Evolutionary conservation across 1,140 invertebrate species (phyloP), one percentile per base, ranked within the genome.

Genomic region (Penaeus vannamei): DNA sequence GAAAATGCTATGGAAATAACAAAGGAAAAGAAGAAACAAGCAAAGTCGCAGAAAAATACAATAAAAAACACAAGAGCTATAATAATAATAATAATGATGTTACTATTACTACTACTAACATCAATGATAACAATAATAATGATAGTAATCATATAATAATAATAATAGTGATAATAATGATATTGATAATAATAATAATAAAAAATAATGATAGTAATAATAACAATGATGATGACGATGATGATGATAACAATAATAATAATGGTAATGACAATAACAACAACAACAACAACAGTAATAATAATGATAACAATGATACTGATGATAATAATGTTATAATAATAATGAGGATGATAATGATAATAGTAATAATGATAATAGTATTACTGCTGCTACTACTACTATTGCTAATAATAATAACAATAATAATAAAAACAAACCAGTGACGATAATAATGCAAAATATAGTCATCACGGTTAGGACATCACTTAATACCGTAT

Each of bases 221-320:
- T 94, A 94, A 95, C 95, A 92, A 94, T 95, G 85, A 95, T 93
- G 81, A 95, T 94, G 60, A 95, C 93, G 87, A 94, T 92, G 29
- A 95, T 95, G 32, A 95, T 95, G 92, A 95, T 95, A 2, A n/a
- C 23, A 32, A 72, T 72, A 2, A 72, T 72, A 19, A 53, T 53
- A 17, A 72, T 72, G 23, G 23, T 72, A 72, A 72, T 72, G 14
- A 72, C 23, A 72, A 72, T 72, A 72, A 72, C 23, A 17, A 72
- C 14, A 72, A 72, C 23, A 72, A 72, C 14, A 72, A 72, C 23
- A 72, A 72, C 23, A 2, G 23, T 20, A 72, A 72, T 72, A 23
- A 72, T 22, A n/a, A 72, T 72, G 23, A 22, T 2, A 72, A 72
- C 23, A 72, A 72, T 72, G 19, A 72, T 72, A 22, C 20, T 72